Percentiles rank a stretch among this genome's conserved stretches.
Conservation (phyloP, 92 coral and sea anemone species). For the Palythoa heliodiscus region DNA sequence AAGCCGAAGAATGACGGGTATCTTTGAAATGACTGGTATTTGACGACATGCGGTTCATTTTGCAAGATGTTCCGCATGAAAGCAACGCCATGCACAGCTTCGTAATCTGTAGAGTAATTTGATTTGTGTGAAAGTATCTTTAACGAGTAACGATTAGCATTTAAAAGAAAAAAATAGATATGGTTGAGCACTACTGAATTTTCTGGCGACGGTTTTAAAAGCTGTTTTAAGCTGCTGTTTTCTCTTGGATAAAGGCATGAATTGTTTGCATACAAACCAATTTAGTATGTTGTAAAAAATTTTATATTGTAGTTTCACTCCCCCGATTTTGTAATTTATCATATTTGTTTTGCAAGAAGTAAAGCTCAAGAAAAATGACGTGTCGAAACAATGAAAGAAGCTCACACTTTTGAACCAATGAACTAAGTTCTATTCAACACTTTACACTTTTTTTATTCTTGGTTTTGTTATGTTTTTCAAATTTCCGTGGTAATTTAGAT, state of each 20-base stretch:
- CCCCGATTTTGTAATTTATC: not conserved
- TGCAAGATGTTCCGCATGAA: not conserved
- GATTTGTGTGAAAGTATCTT: not conserved
- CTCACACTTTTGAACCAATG: constrained; percentile 19
- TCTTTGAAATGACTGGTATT: not conserved
- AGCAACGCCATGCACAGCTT: not conserved
- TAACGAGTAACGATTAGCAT: not conserved
- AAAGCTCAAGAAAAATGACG: not conserved
- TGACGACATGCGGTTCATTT: not conserved
- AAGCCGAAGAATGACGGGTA: not conserved
- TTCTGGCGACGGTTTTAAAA: not conserved
- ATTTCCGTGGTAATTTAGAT: not conserved
- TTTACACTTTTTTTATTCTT: not conserved
- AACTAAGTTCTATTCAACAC: not conserved
- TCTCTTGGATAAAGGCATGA: not conserved
- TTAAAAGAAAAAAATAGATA: not conserved
- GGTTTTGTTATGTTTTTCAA: not conserved
- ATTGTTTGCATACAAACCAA: not conserved
- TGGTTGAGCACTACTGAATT: not conserved
- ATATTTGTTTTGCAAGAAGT: not conserved
- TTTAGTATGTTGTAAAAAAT: not conserved
- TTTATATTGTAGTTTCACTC: not conserved
- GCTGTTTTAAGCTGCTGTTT: not conserved
- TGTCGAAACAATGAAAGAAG: not conserved
- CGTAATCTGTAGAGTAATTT: not conserved